These are phyloP conservation scores for Philypnodon macrostomus DNA, from an alignment of 2,797 vertebrate species.

Conservation along the genomic window DNA sequence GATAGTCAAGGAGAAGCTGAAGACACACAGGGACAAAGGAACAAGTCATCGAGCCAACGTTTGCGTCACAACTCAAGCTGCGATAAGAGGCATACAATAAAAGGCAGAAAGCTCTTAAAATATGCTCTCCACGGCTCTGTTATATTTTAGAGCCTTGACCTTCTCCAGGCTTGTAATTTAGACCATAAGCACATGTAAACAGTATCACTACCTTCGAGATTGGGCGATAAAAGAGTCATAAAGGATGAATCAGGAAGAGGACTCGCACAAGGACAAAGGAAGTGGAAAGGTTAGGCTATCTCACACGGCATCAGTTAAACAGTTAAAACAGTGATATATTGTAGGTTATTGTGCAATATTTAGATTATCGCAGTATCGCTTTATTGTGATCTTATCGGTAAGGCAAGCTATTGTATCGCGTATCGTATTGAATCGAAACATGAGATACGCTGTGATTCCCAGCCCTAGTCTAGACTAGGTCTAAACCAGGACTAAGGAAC, in stretches of 20 bases:
- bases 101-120: slow-evolving; percentile 5
- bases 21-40: neutral
- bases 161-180: slow-evolving; percentile 2
- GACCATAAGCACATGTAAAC: slow-evolving; percentile 11
- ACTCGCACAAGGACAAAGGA: neutral
- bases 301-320: no score
- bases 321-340: no score
- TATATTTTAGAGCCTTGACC: slow-evolving; percentile 3
- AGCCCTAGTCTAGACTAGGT: no score
- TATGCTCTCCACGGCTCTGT: neutral
- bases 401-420: no score
- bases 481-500: no score
- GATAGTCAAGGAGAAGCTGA: slow-evolving; percentile 1
- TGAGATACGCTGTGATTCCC: no score
- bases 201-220: neutral
- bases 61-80: neutral
- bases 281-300: neutral
- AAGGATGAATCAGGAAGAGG: neutral
- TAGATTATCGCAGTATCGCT: no score
- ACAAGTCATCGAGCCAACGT: neutral
- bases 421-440: no score
- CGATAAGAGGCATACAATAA: slow-evolving; percentile 3
- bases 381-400: no score
- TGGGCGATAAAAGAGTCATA: neutral
- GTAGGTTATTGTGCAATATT: no score